phyloP scores from a whole-genome alignment of 2,113 vertebrate genomes.

The Callaeas wilsoni region DNA sequence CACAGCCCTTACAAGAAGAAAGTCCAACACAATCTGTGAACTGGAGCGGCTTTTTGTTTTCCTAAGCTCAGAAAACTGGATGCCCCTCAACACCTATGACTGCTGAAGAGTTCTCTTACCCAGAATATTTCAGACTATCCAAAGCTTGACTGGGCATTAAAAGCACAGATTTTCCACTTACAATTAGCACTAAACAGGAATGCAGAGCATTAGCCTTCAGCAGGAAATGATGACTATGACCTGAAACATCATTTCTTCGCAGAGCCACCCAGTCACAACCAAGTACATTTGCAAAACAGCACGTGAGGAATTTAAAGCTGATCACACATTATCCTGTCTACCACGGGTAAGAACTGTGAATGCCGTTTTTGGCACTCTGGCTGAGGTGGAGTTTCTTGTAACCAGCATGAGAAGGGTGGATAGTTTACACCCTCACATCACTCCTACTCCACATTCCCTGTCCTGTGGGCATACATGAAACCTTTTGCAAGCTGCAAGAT shows the following conservation, averaged over 20 bases:
- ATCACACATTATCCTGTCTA: background rate
- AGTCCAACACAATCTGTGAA: background rate
- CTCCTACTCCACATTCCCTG: background rate
- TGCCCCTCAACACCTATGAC: background rate
- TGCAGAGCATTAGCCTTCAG: background rate
- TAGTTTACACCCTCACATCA: background rate
- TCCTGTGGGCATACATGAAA: background rate
- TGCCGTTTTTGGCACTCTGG: background rate
- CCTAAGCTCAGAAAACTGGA: background rate
- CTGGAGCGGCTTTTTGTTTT: background rate
- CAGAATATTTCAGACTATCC: background rate
- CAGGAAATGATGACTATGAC: background rate
- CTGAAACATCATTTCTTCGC: background rate
- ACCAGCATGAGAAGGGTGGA: background rate
- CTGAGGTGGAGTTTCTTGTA: background rate
- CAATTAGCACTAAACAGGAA: background rate
- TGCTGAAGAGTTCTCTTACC: background rate
- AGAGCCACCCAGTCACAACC: background rate
- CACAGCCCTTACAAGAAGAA: background rate
- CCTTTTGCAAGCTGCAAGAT: background rate
- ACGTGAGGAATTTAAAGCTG: background rate
- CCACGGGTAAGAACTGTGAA: background rate
- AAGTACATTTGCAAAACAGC: background rate
- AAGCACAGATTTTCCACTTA: background rate
- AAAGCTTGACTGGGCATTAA: background rate